Evolutionary conservation across 2,888 invertebrate species (phyloP), one percentile per base, ranked within the genome.

Genomic region (Cantharis rustica): DNA sequence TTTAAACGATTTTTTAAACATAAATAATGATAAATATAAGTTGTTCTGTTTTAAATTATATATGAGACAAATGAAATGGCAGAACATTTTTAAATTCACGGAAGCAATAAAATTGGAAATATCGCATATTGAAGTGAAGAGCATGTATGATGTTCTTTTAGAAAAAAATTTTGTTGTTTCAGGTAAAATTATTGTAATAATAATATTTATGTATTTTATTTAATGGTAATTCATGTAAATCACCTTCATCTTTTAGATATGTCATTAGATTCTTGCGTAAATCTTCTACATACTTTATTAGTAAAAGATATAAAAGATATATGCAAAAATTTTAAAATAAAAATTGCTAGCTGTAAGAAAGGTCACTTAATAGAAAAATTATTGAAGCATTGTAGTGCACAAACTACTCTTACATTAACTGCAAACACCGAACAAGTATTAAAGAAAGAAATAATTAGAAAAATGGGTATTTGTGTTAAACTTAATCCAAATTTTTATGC

Each of bases 401-500:
- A 86, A 76, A 71, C 77, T 5, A 85, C 85, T 11, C 79, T 86
- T 70, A 81, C 83, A 3, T 74, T 75, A n/a, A 62, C 72, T n/a
- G 84, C 82, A 79, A 81, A 79, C 11, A 80, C 82, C 3, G 82
- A 82, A 69, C 80, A 84, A 61, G 69, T 85, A 16, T 79, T 87
- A 17, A 78, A 80, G 73, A 81, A 84, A 11, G 79, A 80, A 62
- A 81, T 85, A 63, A 69, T 74, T 61, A 71, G 83, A 16, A 81
- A 81, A 79, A 78, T 87, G 80, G 86, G 86, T 15, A 75, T 76
- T 16, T 83, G 83, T 69, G 73, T 86, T 5, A 85, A 84, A 79
- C 73, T 87, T 10, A 82, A 79, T 26, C 72, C 80, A 15, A 68
- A 75, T 15, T 76, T 84, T 15, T 73, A 75, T 62, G 78, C 83